phyloP scores from a whole-genome alignment of 1,140 invertebrate genomes.

The Drosophila santomea region DNA sequence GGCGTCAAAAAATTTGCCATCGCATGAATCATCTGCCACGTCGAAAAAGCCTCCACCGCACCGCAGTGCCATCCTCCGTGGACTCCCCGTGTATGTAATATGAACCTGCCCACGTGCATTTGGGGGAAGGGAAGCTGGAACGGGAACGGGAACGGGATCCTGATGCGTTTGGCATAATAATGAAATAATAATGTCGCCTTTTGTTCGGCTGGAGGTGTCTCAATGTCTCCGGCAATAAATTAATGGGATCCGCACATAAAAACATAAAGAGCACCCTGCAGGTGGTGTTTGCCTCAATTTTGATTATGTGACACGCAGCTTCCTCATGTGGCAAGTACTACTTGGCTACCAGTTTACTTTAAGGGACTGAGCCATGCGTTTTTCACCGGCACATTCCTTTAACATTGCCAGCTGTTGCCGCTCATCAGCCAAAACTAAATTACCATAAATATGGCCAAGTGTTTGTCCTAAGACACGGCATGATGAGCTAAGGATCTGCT shows the following conservation, averaged over 20 bases:
- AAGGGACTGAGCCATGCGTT: slow-evolving; percentile 5
- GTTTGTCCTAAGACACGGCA: slow-evolving; percentile 55
- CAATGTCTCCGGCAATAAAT: slow-evolving; percentile 71
- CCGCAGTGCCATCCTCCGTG: slow-evolving; percentile 1
- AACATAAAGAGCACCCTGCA: slow-evolving; percentile 69
- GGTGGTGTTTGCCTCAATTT: slow-evolving; percentile 47
- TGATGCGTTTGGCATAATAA: slow-evolving; percentile 81
- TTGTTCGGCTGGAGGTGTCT: slow-evolving; percentile 76
- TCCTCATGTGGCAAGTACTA: slow-evolving; percentile 31
- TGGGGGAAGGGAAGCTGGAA: slow-evolving; percentile 4
- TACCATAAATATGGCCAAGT: slow-evolving; percentile 71
- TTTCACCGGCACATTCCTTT: slow-evolving; percentile 2
- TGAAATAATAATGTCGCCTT: slow-evolving; percentile 83
- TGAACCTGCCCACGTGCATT: slow-evolving; percentile 41
- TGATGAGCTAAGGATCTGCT: slow-evolving; percentile 64
- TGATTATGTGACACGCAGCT: slow-evolving; percentile 66
- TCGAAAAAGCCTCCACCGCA: slow-evolving; percentile 4
- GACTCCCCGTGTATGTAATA: slow-evolving; percentile 33
- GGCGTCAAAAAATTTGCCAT: slow-evolving; percentile 76
- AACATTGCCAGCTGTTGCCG: slow-evolving; percentile 67
- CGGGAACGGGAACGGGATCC: slow-evolving; percentile 16
- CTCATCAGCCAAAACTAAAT: slow-evolving; percentile 59
- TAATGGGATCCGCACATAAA: slow-evolving; percentile 72
- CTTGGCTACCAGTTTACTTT: slow-evolving; percentile 51
- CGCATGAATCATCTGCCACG: slow-evolving; percentile 69